Percentiles rank a stretch among this genome's conserved stretches.
Evolutionary conservation across 2,797 vertebrate species (phyloP).

Genomic region (Scolopax bukidnonensis): DNA sequence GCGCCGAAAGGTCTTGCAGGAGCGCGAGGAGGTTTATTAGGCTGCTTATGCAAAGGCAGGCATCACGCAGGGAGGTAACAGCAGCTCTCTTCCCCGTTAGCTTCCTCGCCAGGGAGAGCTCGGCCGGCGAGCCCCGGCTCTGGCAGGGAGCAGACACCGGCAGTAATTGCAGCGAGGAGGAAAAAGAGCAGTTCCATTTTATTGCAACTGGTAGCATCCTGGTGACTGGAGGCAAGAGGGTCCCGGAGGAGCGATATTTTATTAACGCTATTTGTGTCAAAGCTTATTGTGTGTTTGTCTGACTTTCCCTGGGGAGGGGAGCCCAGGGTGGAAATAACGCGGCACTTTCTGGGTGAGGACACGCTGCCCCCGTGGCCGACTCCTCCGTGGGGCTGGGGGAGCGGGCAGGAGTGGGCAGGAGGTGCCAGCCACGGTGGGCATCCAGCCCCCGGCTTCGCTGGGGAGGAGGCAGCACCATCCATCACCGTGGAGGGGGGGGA

Average conservation of each 20-base stretch:
- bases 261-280: conserved; percentile 34
- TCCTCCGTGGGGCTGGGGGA: neutral
- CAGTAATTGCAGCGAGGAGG: neutral
- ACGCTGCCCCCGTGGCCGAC: accelerated
- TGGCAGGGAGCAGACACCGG: neutral
- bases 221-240: neutral
- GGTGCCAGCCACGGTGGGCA: neutral
- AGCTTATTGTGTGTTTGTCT: conserved; percentile 15
- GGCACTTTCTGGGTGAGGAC: neutral
- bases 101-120: neutral
- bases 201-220: conserved; percentile 15
- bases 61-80: accelerated
- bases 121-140: neutral
- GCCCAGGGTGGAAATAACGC: neutral
- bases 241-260: conserved; percentile 40
- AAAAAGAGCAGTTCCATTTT: neutral
- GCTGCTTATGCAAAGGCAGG: neutral
- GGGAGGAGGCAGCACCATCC: neutral
- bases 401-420: neutral
- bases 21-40: accelerated
- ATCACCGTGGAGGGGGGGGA: neutral
- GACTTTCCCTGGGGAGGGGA: neutral
- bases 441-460: neutral
- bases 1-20: neutral
- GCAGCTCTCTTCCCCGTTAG: neutral